Percentiles rank a stretch among this genome's conserved stretches.
Conservation (phyloP, 2,888 invertebrate genomes). For the Perdita meconis region DNA sequence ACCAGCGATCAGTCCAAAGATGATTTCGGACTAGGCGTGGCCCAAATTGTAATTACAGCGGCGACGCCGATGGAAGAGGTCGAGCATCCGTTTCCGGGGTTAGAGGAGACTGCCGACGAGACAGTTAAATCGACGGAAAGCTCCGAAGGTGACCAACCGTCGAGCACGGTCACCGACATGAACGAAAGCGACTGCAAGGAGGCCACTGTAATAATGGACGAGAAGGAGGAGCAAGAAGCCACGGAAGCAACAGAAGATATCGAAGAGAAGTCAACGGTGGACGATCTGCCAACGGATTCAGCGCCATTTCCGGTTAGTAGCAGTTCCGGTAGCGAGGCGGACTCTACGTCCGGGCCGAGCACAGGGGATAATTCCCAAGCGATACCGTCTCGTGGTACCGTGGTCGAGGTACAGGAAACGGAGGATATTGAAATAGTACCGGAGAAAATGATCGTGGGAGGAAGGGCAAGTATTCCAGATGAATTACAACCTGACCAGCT, state of each 20-base stretch:
- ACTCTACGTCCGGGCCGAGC: slow-evolving; percentile 87
- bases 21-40: slow-evolving; percentile 91
- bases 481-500: slow-evolving; percentile 95
- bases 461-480: slow-evolving; percentile 93
- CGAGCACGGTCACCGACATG: slow-evolving; percentile 50
- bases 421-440: slow-evolving; percentile 77
- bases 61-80: slow-evolving; percentile 97
- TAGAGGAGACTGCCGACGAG: slow-evolving; percentile 78
- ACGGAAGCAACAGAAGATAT: slow-evolving; percentile 66
- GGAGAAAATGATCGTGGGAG: slow-evolving; percentile 88
- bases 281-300: slow-evolving; percentile 86
- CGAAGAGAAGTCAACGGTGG: slow-evolving; percentile 83
- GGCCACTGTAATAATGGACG: slow-evolving; percentile 60
- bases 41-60: slow-evolving; percentile 96
- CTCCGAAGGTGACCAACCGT: slow-evolving; percentile 57
- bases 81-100: slow-evolving; percentile 91
- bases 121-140: slow-evolving; percentile 63
- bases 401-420: slow-evolving; percentile 69
- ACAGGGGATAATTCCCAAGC: slow-evolving; percentile 87
- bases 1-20: slow-evolving; percentile 59
- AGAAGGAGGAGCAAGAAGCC: slow-evolving; percentile 65
- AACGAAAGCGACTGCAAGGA: slow-evolving; percentile 65
- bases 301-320: slow-evolving; percentile 88
- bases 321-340: slow-evolving; percentile 89
- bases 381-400: slow-evolving; percentile 79